These are phyloP conservation scores for Drosophila mayaguana DNA, from an alignment of 2,888 invertebrate genomes.

Conservation along the genomic window DNA sequence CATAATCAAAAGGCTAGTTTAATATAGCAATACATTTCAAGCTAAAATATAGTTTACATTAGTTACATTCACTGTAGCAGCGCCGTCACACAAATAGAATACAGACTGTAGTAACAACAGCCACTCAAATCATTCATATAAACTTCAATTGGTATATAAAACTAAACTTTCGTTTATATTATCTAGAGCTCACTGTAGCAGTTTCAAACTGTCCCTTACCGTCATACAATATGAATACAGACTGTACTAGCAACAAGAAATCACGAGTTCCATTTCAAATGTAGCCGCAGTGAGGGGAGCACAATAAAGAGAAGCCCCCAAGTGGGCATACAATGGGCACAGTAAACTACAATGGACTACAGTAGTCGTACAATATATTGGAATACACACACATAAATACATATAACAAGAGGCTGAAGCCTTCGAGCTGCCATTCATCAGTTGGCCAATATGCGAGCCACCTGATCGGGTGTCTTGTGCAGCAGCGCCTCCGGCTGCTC, in stretches of 20 bases:
- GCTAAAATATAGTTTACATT: background rate
- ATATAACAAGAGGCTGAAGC: background rate
- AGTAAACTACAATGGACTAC: conserved; percentile 7
- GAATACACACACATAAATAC: background rate
- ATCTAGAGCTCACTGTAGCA: background rate
- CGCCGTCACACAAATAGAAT: background rate
- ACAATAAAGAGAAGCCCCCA: background rate
- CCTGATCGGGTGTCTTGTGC: conserved; percentile 91
- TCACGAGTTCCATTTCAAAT: background rate
- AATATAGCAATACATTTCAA: no score
- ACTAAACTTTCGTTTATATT: background rate
- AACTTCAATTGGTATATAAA: background rate
- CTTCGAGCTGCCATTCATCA: conserved; percentile 33
- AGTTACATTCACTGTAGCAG: background rate
- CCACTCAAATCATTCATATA: background rate
- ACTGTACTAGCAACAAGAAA: background rate
- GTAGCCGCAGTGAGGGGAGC: background rate
- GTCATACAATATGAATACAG: background rate
- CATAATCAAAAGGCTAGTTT: no score
- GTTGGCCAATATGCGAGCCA: conserved; percentile 84
- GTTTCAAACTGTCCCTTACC: no score
- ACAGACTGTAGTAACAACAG: background rate
- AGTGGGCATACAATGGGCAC: background rate
- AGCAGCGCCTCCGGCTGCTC: conserved; percentile 90
- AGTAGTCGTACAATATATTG: conserved; percentile 11